Evolutionary conservation across 2,113 vertebrate species (phyloP), one percentile per base, ranked within the genome.

Genomic region (Anoplopoma fimbria): DNA sequence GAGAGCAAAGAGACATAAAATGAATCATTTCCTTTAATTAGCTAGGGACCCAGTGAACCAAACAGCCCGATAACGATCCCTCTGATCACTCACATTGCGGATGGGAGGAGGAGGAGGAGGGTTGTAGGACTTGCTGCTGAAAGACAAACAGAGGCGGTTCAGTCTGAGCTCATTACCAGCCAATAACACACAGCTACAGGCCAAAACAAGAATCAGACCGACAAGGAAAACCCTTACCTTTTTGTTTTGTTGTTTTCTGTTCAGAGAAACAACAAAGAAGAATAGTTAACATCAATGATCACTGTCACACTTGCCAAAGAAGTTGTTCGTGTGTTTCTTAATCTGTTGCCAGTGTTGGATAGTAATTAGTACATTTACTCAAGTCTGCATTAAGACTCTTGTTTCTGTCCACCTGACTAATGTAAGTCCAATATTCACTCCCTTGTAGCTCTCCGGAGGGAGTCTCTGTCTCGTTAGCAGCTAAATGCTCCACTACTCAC

Each of bases 41-140:
- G 36, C 55, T 1, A 3, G 27, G 7, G 27, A 45, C 51, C 34
- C 8, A 36, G 75, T 15, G n/a, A 73, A 33, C 49, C 83, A 83
- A 87, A 82, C 83, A 40, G 23, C 65, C 31, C 10, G 34, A 91
- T 69, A 88, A 69, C 38, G 21, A 12, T 5, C 19, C 23, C 71
- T 92, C 81, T 84, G 81, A 89, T 81, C 64, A 95, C 94, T 96
- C 92, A 95, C 95, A 0, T 92, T 92, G 69, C 89, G 92, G 73
- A 85, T 81, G 69, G 92, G 89, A 36, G 92, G 93, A 62, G 91
- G 92, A 23, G 82, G 76, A 7, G 89, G 81, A 42, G 86, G 92
- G 86, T 68, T 89, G 90, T 91, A 94, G 71, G 85, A 74, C 68
- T 85, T 90, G 57, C 47, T 55, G 72, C 93, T 94, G 79, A 72